These are phyloP conservation scores for Melopsittacus undulatus DNA, from an alignment of 2,797 vertebrate species.

Conservation along the genomic window DNA sequence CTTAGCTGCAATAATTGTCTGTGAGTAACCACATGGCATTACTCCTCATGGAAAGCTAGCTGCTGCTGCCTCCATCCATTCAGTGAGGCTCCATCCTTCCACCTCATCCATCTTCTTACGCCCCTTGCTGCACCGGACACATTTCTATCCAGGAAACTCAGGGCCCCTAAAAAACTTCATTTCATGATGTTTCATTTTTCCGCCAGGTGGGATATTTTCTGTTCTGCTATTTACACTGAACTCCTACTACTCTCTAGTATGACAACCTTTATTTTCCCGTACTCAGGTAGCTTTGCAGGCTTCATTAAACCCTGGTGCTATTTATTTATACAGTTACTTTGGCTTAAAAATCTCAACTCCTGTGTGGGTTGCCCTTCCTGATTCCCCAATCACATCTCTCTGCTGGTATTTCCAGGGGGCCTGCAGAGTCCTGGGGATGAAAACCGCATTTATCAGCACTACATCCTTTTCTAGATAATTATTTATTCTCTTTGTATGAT, in stretches of 20 bases:
- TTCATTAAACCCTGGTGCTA: not conserved
- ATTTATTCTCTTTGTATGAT: not conserved
- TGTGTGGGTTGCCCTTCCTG: not conserved
- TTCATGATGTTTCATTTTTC: slow-evolving; percentile 33
- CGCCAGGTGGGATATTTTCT: slow-evolving; percentile 48
- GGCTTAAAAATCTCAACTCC: not conserved
- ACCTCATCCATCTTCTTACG: slow-evolving; percentile 29
- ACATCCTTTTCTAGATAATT: not conserved
- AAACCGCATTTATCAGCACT: not conserved
- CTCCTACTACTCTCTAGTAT: not conserved
- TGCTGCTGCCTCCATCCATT: slow-evolving; percentile 30
- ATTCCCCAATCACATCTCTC: not conserved
- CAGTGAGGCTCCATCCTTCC: slow-evolving; percentile 12
- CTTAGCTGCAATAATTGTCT: not conserved
- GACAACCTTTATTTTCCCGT: slow-evolving; percentile 12
- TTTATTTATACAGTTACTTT: slow-evolving; percentile 32
- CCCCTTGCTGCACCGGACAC: not conserved
- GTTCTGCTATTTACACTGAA: slow-evolving; percentile 1
- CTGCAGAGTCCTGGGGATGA: not conserved
- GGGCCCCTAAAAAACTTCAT: slow-evolving; percentile 22
- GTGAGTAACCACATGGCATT: not conserved
- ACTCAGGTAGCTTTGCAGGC: slow-evolving; percentile 17
- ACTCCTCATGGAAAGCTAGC: not conserved
- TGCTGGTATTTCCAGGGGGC: not conserved
- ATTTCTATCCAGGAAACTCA: slow-evolving; percentile 52